Evolutionary conservation across 2,888 invertebrate species (phyloP), one percentile per base, ranked within the genome.

Genomic region (Ischnura elegans): DNA sequence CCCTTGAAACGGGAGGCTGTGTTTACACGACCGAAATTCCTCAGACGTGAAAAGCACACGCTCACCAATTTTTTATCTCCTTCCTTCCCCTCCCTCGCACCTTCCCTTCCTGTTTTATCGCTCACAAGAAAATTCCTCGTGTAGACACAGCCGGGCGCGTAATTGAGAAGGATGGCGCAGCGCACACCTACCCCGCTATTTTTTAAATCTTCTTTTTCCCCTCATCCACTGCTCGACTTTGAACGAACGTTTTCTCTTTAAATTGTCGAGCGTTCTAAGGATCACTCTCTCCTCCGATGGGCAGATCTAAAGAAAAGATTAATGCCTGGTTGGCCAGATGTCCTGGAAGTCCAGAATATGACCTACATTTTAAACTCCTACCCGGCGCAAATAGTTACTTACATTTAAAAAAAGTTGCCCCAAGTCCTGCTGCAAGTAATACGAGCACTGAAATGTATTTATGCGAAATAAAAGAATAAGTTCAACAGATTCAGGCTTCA

Each of bases 61-160:
- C 8, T 61, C 25, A n/a, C 25, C 51, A 2, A 2, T 10, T 8
- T 51, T 51, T 10, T 8, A 3, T 3, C 51, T 19, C 25, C 61
- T 25, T n/a, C 1, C 25, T 13, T 25, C 16, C 61, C 0, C 61
- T 21, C 61, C 61, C 19, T n/a, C 76, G 6, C 76, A 76, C 76
- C 76, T 51, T 51, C n/a, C n/a, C 25, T 36, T 76, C 76, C 29
- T 76, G 76, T 36, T 76, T 76, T 76, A 76, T 76, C 76, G 76
- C 76, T 36, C 76, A 3, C 76, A 13, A 76, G 76, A 36, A 76
- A 76, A 29, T 76, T 10, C 61, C 10, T 76, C 76, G 76, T 76
- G 76, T 36, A 76, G 76, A 36, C 76, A 76, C 76, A 76, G 29
- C 76, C 76, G 76, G 76, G 29, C 76, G 76, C 29, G 76, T 76